Percentiles rank a stretch among this genome's conserved stretches.
phyloP scores from a whole-genome alignment of 2,888 invertebrate species.

The Tryphoninae sp. region DNA sequence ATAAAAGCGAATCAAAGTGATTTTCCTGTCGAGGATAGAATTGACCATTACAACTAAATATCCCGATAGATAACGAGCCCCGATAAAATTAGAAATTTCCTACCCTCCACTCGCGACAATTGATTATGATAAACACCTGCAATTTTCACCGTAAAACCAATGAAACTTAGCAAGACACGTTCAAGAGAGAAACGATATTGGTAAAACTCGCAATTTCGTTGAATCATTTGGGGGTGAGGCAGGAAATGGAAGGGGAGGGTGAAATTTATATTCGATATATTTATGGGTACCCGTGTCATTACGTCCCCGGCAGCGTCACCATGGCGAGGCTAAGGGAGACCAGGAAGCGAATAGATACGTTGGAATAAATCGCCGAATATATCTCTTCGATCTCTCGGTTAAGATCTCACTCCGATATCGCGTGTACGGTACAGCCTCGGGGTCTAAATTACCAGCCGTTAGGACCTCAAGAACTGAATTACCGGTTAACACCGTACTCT shows the following conservation, averaged over 20 bases:
- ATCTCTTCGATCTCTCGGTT: conserved; percentile 58
- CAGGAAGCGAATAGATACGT: conserved; percentile 60
- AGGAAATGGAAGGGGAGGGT: not conserved
- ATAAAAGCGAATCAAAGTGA: conserved; percentile 35
- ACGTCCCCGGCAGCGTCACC: conserved; percentile 12
- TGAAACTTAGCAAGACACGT: conserved; percentile 42
- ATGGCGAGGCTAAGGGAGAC: conserved; percentile 20
- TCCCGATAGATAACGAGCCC: conserved; percentile 41
- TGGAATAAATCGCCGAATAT: conserved; percentile 69
- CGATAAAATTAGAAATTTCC: conserved; percentile 55
- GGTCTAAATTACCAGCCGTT: conserved; percentile 71
- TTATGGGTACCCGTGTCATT: conserved; percentile 37
- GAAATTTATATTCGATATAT: conserved; percentile 38
- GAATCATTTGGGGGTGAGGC: conserved; percentile 4
- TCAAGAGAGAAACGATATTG: conserved; percentile 59
- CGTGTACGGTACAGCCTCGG: conserved; percentile 65
- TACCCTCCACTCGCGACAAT: conserved; percentile 48
- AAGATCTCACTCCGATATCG: conserved; percentile 63
- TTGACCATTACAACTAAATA: conserved; percentile 46
- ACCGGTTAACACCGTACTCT: conserved; percentile 70
- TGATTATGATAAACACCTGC: conserved; percentile 47
- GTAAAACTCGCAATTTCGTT: conserved; percentile 48
- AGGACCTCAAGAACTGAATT: conserved; percentile 71
- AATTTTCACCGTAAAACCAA: conserved; percentile 45
- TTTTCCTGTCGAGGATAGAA: conserved; percentile 40